Conservation (phyloP, 2,888 invertebrate genomes). For the Sturmia bella region DNA sequence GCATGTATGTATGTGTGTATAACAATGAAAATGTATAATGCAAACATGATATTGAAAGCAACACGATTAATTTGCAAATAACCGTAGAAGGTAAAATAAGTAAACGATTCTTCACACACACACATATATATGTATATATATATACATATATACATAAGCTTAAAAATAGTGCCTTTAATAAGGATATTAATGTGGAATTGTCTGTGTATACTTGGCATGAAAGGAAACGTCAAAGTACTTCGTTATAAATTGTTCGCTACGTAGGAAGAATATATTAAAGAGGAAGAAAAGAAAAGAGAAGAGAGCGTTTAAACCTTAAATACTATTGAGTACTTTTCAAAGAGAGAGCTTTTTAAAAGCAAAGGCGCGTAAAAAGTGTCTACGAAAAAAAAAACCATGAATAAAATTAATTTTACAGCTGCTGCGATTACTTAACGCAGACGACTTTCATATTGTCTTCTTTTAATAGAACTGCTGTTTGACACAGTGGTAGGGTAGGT, state of each 20-base stretch:
- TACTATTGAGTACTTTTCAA: conserved; percentile 10
- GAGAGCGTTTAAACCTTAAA: conserved; percentile 6
- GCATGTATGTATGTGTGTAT: too few relatives aligned
- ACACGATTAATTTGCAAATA: too few relatives aligned
- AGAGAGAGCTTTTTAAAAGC: conserved; percentile 61
- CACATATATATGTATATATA: too few relatives aligned
- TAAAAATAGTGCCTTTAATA: too few relatives aligned
- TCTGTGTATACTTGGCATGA: not conserved
- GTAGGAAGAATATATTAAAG: not conserved
- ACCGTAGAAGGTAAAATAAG: too few relatives aligned
- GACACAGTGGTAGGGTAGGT: not conserved
- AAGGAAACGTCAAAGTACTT: conserved; percentile 49
- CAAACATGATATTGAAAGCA: too few relatives aligned
- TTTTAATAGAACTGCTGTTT: conserved; percentile 12
- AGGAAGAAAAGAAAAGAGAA: conserved; percentile 3
- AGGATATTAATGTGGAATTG: too few relatives aligned
- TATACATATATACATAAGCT: too few relatives aligned
- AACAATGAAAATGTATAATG: too few relatives aligned
- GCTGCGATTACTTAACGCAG: conserved; percentile 56
- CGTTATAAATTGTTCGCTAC: conserved; percentile 8
- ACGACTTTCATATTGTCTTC: conserved; percentile 14
- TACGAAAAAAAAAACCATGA: conserved; percentile 40
- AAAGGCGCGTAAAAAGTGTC: conserved; percentile 58
- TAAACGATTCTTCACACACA: too few relatives aligned
- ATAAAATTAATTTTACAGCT: conserved; percentile 55